Evolutionary conservation across 2,888 invertebrate species (phyloP), one percentile per base, ranked within the genome.

Genomic region (Poecilus cupreus): DNA sequence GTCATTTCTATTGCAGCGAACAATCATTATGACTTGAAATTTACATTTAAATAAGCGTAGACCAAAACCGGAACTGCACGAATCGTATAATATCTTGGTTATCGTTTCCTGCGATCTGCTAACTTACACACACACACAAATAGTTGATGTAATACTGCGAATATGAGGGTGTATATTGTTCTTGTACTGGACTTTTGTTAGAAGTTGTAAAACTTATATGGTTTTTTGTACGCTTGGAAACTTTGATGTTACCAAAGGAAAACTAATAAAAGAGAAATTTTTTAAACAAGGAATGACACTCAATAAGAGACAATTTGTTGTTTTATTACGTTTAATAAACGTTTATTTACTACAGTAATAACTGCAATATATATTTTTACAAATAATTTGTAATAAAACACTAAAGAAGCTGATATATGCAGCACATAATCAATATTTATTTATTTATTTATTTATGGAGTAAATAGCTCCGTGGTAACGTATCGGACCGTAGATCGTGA

Each of bases 21-120:
- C 26, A 49, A 75, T 51, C 13, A 49, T 75, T 77, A 77, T 43
- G 54, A 77, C 22, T 77, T 10, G 39, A 43, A 60, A 77, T 77
- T 77, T 60, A 77, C 77, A 77, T 77, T 39, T 77, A 77, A 60
- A 77, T 77, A 60, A 60, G 60, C 39, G 54, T 39, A 60, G 60
- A 18, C n/a, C 26, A 13, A 57, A 37, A 60, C 39, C 60, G 77
- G 60, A 60, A 77, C 37, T 77, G 20, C 77, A 43, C 57, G 75
- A 75, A 75, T 75, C 49, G 75, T 49, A 51, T 75, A 75, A 60
- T 57, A 77, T 57, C 60, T 77, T 26, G 37, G 46, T 49, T 77
- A 77, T 77, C 77, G 60, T 60, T 77, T 60, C 60, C 77, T 60
- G 43, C 20, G 39, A 60, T 60, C 60, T 70, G 4, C 16, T n/a